These are phyloP conservation scores for Pyrgilauda ruficollis DNA, from an alignment of 2,113 vertebrate species.

Conservation along the genomic window DNA sequence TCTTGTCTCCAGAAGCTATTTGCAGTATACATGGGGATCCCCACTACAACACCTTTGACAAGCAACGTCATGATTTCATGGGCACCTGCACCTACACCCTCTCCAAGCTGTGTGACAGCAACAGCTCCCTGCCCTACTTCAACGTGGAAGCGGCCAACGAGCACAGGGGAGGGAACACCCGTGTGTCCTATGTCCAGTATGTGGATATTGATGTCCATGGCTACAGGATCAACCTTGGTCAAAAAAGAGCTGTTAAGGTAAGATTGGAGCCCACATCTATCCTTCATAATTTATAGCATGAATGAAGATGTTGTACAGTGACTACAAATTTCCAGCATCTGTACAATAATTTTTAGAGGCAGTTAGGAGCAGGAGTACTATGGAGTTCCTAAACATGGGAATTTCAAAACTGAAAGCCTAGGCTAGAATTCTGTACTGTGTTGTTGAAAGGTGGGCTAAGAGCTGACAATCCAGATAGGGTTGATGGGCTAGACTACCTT, in stretches of 20 bases:
- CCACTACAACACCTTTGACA: constrained; percentile 52
- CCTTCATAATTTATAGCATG: background rate
- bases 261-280: background rate
- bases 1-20: background rate
- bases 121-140: constrained; percentile 34
- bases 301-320: background rate
- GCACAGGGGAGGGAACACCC: constrained; percentile 30
- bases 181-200: constrained; percentile 8
- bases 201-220: constrained; percentile 36
- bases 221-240: constrained; percentile 60
- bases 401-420: background rate
- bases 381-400: background rate
- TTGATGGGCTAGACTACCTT: background rate
- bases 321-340: background rate
- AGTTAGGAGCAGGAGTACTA: background rate
- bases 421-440: background rate
- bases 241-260: constrained; percentile 52
- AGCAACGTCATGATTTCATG: constrained; percentile 46
- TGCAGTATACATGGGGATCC: constrained; percentile 30
- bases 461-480: background rate
- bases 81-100: constrained; percentile 50
- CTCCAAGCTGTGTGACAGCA: constrained; percentile 1
- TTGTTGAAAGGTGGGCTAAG: background rate
- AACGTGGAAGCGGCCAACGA: constrained; percentile 54
- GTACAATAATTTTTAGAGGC: background rate